Base-by-base conservation (phyloP, 2,113 vertebrate genomes). In the Oreochromis aureus region DNA sequence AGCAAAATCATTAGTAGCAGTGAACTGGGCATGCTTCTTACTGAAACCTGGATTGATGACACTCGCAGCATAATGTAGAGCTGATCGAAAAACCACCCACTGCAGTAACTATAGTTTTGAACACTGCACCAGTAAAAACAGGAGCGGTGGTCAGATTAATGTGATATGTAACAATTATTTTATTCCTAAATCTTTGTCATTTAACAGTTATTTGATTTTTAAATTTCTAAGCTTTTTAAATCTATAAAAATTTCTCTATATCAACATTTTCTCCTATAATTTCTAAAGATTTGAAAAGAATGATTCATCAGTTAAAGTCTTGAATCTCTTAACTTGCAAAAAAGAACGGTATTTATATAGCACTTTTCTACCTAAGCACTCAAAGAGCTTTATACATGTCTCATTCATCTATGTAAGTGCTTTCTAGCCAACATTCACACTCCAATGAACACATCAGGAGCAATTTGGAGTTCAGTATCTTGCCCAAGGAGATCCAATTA, bases 1-100 rank as follows among this genome's bases (percentile, higher is more conserved):
- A 63, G 58, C 0, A 2, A 27, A 27, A 58, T 27, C 55, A 58
- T 58, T 27, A 27, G 22, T 58, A 56, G 27, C 59, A 63, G 12
- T n/a, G 59, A 63, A 12, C 18, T 66, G 32, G 0, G 12, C 4
- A 0, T n/a, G 58, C 58, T 61, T 34, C 58, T 61, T 1, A 0
- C 58, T 61, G 30, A 61, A n/a, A 66, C 4, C 18, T 56, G 11
- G 54, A 13, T 24, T 56, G 22, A 24, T 56, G 11, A 56, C 11
- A 24, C 22, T 56, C 6, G 0, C 54, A 56, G 11, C 22, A 56
- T 24, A 56, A 61, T 11, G 59, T 36, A 63, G 59, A 63, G 4
- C 59, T n/a, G 30, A 19, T 63, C 1, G 3, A 34, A 63, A 11
- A 19, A 6, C 34, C 59, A 63, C 59, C 59, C 3, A 0, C 59